A percentile compares a stretch with the other conserved stretches of the same genome.
These are phyloP conservation scores for Microtus oregoni DNA, from an alignment of 2,113 vertebrate species.

Conservation along the genomic window DNA sequence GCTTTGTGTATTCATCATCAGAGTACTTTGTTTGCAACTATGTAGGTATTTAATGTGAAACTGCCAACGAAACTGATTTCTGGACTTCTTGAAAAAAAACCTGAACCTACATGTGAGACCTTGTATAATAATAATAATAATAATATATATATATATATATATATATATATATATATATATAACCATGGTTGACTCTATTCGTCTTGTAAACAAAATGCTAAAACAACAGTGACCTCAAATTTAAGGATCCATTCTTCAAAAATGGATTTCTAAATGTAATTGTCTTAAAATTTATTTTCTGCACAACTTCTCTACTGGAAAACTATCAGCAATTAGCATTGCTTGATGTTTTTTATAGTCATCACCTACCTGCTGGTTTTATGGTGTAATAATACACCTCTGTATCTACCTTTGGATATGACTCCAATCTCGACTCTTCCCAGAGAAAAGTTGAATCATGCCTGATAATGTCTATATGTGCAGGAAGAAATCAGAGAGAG, in stretches of 20 bases:
- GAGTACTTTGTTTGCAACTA: neutral
- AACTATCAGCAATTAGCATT: neutral
- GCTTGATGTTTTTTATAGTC: neutral
- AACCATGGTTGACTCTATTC: constrained; percentile 16
- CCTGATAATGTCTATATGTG: neutral
- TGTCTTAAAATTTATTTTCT: constrained; percentile 47
- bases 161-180: neutral
- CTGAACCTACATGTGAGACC: neutral
- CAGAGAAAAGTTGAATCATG: neutral
- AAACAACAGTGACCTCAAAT: neutral
- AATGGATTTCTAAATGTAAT: constrained; percentile 45
- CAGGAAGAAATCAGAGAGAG: constrained; percentile 7
- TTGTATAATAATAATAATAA: no score
- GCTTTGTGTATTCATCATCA: neutral
- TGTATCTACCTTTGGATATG: neutral
- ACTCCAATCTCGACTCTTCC: constrained; percentile 32
- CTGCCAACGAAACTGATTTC: neutral
- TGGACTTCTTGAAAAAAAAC: neutral
- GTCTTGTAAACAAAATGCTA: constrained; percentile 18
- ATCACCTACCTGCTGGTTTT: neutral
- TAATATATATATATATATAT: no score
- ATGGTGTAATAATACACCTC: neutral
- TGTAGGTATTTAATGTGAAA: neutral
- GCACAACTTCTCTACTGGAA: constrained; percentile 29
- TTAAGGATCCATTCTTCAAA: constrained; percentile 53